Conservation (phyloP, 2,113 vertebrate species). For the Ardeotis arabs region DNA sequence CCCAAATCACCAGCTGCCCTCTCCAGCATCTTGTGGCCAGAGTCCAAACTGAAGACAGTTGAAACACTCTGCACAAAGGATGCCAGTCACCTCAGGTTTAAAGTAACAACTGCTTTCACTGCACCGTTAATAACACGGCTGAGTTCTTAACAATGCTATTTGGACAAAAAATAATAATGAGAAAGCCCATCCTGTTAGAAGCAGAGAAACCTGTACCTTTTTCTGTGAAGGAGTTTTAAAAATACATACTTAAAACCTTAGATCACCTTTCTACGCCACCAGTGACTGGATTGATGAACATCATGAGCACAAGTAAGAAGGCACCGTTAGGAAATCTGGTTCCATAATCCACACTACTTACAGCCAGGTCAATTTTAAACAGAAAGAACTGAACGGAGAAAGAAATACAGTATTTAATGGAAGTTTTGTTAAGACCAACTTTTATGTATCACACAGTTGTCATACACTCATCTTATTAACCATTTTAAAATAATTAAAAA, state of each 20-base stretch:
- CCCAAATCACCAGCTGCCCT: neutral
- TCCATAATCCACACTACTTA: neutral
- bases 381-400: neutral
- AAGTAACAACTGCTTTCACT: neutral
- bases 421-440: neutral
- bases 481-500: neutral
- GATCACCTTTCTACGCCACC: neutral
- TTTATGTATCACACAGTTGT: neutral
- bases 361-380: neutral
- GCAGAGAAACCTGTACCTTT: neutral
- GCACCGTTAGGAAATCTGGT: neutral
- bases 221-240: neutral
- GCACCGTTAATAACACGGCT: neutral
- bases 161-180: neutral
- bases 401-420: neutral
- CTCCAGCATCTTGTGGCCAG: neutral
- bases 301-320: neutral
- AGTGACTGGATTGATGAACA: neutral
- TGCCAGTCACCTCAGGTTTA: neutral
- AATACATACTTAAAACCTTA: neutral
- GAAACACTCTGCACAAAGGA: neutral
- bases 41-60: neutral
- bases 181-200: neutral
- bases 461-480: neutral
- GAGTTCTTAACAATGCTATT: neutral